phyloP scores from a whole-genome alignment of 1,140 invertebrate genomes.

The Nilaparvata lugens region DNA sequence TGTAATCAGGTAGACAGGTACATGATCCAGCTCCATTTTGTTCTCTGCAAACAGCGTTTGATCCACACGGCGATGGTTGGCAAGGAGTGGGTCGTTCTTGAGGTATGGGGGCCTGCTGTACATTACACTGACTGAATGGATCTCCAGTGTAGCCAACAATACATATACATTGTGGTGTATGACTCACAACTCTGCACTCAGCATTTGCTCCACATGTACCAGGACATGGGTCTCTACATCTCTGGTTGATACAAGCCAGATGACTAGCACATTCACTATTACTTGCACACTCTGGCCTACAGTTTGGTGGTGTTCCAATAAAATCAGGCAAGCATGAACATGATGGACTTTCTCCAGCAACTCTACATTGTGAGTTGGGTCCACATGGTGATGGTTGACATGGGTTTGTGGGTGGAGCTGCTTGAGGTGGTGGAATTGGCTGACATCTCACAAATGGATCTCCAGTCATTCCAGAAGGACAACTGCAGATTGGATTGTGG shows the following conservation, averaged over 20 bases:
- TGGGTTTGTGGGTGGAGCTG: slow-evolving; percentile 26
- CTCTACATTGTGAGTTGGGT: slow-evolving; percentile 36
- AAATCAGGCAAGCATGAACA: slow-evolving; percentile 38
- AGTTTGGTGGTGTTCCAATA: slow-evolving; percentile 33
- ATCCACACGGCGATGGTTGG: slow-evolving; percentile 59
- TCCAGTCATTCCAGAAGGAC: slow-evolving; percentile 46
- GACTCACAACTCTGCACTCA: slow-evolving; percentile 38
- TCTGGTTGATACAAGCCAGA: slow-evolving; percentile 35
- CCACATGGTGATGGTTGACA: slow-evolving; percentile 36
- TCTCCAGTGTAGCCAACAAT: slow-evolving; percentile 37
- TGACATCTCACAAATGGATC: slow-evolving; percentile 55
- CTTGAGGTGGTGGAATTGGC: slow-evolving; percentile 37
- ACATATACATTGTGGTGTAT: slow-evolving; percentile 37
- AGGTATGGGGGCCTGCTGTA: slow-evolving; percentile 29
- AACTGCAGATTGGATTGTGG: slow-evolving; percentile 55
- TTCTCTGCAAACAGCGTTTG: slow-evolving; percentile 60
- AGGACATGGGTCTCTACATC: slow-evolving; percentile 37
- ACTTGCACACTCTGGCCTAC: slow-evolving; percentile 31
- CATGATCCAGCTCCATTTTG: slow-evolving; percentile 55
- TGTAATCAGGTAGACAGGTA: slow-evolving; percentile 58
- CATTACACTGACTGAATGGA: slow-evolving; percentile 30
- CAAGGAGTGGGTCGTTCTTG: slow-evolving; percentile 51
- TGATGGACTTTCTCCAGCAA: slow-evolving; percentile 29
- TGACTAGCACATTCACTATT: slow-evolving; percentile 37
- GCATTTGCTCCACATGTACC: slow-evolving; percentile 38